These are phyloP conservation scores for Phyllotis vaccarum DNA, from an alignment of 2,797 vertebrate species.

Conservation along the genomic window DNA sequence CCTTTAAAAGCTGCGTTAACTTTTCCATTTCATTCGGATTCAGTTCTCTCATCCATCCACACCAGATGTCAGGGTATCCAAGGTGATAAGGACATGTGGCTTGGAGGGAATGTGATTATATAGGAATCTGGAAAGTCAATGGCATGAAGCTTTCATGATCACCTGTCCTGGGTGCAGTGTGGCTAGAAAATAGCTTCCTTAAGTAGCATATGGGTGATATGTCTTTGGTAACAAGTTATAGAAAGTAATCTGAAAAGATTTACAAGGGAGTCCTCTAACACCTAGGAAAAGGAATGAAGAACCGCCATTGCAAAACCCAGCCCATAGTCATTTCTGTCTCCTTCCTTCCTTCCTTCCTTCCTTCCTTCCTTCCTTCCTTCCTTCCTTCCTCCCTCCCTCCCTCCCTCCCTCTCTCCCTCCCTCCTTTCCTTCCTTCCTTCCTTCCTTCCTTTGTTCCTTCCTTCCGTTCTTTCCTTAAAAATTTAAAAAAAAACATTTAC, in stretches of 20 bases:
- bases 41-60: not conserved
- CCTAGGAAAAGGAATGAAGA: not conserved
- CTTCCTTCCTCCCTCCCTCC: too few species aligned
- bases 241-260: not conserved
- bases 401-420: too few species aligned
- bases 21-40: not conserved
- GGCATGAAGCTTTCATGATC: not conserved
- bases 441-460: too few species aligned
- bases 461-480: too few species aligned
- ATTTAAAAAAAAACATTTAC: not conserved
- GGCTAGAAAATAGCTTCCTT: not conserved
- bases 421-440: too few species aligned
- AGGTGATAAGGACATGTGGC: accelerated
- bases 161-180: not conserved
- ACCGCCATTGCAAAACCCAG: not conserved
- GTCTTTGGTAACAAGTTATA: not conserved
- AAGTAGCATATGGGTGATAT: not conserved
- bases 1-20: not conserved
- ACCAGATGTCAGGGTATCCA: not conserved
- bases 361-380: too few species aligned
- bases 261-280: not conserved
- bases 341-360: too few species aligned
- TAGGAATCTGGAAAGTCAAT: not conserved
- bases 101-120: not conserved
- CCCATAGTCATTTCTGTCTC: not conserved